These are phyloP conservation scores for Drosophila nebulosa DNA, from an alignment of 1,140 invertebrate genomes.

Conservation along the genomic window DNA sequence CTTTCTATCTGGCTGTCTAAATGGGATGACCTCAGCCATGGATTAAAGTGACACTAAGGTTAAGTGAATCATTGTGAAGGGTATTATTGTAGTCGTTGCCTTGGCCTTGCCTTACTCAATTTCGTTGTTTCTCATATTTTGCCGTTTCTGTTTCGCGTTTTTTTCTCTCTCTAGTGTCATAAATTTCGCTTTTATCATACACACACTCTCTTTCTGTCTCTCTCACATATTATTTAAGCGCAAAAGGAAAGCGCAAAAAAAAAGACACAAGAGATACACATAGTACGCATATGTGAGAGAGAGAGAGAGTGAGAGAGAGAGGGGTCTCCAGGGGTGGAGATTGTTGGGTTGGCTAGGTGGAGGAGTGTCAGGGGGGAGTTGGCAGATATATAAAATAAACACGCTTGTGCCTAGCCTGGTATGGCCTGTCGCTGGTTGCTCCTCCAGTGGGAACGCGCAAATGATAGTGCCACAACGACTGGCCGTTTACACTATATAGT, in stretches of 20 bases:
- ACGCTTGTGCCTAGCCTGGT: conserved; percentile 27
- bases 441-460: conserved; percentile 37
- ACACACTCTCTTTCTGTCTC: conserved; percentile 25
- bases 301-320: neutral
- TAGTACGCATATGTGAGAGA: neutral
- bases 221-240: conserved; percentile 73
- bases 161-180: conserved; percentile 58
- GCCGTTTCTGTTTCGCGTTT: conserved; percentile 25
- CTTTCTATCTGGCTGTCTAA: no score
- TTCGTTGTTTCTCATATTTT: neutral
- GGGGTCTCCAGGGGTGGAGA: neutral
- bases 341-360: neutral
- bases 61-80: neutral
- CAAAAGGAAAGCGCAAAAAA: conserved; percentile 28
- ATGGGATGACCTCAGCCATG: no score
- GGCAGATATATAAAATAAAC: conserved; percentile 11
- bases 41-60: no score
- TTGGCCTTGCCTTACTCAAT: neutral
- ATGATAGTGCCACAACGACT: conserved; percentile 26
- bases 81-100: neutral
- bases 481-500: neutral
- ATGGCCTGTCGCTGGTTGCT: neutral
- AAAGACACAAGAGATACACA: conserved; percentile 34
- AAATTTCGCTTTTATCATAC: conserved; percentile 74
- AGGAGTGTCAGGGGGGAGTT: neutral